A percentile compares a stretch with the other conserved stretches of the same genome.
Evolutionary conservation across 2,113 vertebrate species (phyloP).

Genomic region (Chiloscyllium plagiosum): DNA sequence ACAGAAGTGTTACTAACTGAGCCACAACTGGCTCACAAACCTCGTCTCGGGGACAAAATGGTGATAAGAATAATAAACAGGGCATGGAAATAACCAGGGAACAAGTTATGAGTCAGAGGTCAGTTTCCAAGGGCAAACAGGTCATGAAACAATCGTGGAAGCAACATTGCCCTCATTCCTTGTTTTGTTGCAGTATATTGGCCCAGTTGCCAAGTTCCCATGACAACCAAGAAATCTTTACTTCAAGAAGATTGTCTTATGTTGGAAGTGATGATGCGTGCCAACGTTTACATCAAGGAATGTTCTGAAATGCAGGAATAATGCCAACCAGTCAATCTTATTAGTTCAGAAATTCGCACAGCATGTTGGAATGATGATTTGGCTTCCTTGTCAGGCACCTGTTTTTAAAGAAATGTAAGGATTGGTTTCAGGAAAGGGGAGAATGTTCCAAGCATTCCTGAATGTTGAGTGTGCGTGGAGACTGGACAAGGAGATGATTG

Average conservation of each 20-base stretch:
- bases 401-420: background rate
- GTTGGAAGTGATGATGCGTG: background rate
- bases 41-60: background rate
- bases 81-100: background rate
- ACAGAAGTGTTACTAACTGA: background rate
- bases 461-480: background rate
- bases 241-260: background rate
- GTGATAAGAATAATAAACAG: background rate
- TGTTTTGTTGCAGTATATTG: background rate
- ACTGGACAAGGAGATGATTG: background rate
- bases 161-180: background rate
- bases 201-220: background rate
- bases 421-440: background rate
- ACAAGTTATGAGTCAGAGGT: background rate
- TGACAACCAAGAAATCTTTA: conserved; percentile 18
- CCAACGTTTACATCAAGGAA: background rate
- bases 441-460: background rate
- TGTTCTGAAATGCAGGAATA: background rate
- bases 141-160: background rate
- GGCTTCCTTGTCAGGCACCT: background rate
- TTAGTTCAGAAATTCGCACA: background rate
- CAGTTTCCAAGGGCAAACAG: background rate
- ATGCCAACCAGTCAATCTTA: background rate
- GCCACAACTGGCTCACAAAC: background rate
- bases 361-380: background rate